Base-by-base conservation (phyloP, 2,113 vertebrate species). In the Epinephelus moara region DNA sequence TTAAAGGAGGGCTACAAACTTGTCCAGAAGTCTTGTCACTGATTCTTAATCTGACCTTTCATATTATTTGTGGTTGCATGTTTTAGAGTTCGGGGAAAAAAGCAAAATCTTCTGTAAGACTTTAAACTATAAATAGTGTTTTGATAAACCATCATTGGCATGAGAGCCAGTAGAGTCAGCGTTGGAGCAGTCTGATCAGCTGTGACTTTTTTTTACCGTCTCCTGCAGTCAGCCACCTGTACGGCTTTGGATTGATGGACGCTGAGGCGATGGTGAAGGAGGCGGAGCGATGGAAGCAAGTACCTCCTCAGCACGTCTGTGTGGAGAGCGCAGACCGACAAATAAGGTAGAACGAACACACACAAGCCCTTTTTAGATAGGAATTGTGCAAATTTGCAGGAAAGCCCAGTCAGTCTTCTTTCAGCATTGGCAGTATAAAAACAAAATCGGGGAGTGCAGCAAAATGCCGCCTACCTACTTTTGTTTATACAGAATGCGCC, bases 251-350 rank as follows among this genome's bases (percentile, higher is more conserved):
- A 81, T 94, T 99, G 90, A 99, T 99, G 98, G 98, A 99, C 63
- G 98, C 98, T 0, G 98, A 99, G 94, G 98, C 98, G 33, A 99
- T 99, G 98, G 98, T 99, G 93, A 96, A 97, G 94, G 98, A 99
- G 92, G 98, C 98, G 0, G 98, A 98, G 91, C 96, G 96, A 82
- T 99, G 98, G 98, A 98, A 97, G 85, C 97, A 97, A 0, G 98
- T 99, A 9, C 98, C 98, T 37, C 60, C 94, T 74, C 98, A 99
- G 91, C 98, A 98, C 37, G 94, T 99, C 88, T 99, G 98, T 90
- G 97, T 99, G 87, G 98, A 99, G 90, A 99, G 96, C 74, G 97
- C 97, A 3, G 98, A 99, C 90, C 96, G 96, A 63, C 98, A 99
- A 94, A 98, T 98, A 95, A 99, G 98, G 98, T 99, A 97, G 89